These are phyloP conservation scores for Phrynocephalus forsythii DNA, from an alignment of 2,797 vertebrate species.

Conservation along the genomic window DNA sequence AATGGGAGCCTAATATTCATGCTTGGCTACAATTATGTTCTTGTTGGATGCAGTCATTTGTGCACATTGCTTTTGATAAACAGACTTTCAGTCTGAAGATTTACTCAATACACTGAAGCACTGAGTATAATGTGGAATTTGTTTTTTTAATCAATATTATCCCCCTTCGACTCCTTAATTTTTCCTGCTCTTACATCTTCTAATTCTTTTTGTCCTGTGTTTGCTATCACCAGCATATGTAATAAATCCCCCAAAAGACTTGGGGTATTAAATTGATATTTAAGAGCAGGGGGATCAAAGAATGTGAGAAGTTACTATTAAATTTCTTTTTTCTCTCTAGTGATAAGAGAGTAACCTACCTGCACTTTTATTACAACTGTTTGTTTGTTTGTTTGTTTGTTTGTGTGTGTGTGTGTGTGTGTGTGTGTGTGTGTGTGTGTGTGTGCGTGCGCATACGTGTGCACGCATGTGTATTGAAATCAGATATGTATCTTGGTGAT, in stretches of 20 bases:
- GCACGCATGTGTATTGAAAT: constrained; percentile 30
- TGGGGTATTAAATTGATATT: constrained; percentile 1
- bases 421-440: too few species aligned
- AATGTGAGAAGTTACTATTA: constrained; percentile 31
- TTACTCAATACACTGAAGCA: constrained; percentile 43
- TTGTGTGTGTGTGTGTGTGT: background rate
- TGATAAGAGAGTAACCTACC: constrained; percentile 19
- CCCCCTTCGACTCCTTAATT: constrained; percentile 2
- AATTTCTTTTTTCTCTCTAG: constrained; percentile 47
- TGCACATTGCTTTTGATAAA: constrained; percentile 43
- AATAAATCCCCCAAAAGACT: background rate
- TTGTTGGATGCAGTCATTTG: constrained; percentile 29
- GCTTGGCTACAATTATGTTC: constrained; percentile 23
- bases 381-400: background rate
- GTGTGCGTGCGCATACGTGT: too few species aligned
- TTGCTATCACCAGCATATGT: background rate
- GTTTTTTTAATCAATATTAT: constrained; percentile 24
- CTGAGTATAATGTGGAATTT: constrained; percentile 43
- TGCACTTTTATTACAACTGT: constrained; percentile 55
- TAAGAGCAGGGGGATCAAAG: constrained; percentile 8
- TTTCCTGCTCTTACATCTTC: constrained; percentile 5
- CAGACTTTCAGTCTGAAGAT: constrained; percentile 40
- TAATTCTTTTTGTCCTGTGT: constrained; percentile 17
- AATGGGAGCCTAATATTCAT: constrained; percentile 6
- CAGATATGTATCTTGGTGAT: constrained; percentile 51